Evolutionary conservation across 2,113 vertebrate genomes (phyloP).

Genomic region (Otis tarda): DNA sequence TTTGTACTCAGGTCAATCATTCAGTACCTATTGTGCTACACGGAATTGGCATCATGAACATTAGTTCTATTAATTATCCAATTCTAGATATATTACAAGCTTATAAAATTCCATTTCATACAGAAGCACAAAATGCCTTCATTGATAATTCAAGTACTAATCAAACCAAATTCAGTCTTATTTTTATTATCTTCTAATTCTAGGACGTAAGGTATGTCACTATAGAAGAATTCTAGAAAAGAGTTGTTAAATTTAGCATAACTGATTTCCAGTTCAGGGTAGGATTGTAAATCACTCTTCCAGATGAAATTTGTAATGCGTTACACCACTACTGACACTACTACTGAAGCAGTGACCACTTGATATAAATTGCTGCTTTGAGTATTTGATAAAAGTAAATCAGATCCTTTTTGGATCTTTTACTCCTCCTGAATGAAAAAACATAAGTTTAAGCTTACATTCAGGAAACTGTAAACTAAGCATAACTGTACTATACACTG

Average conservation of each 20-base stretch:
- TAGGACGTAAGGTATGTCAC: not conserved
- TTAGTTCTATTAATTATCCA: not conserved
- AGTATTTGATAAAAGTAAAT: not conserved
- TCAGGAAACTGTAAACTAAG: not conserved
- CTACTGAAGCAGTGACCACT: not conserved
- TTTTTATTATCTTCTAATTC: not conserved
- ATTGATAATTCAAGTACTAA: not conserved
- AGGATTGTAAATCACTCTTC: not conserved
- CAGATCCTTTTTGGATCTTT: not conserved
- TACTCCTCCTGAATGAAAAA: not conserved
- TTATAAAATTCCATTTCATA: not conserved
- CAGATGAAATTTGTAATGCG: not conserved
- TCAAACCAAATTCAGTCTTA: not conserved
- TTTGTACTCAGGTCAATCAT: not conserved
- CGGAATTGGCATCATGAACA: not conserved
- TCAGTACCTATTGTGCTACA: not conserved
- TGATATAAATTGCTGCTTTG: not conserved
- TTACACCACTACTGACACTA: not conserved
- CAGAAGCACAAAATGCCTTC: not conserved
- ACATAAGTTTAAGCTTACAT: not conserved
- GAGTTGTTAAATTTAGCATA: not conserved
- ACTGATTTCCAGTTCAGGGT: not conserved
- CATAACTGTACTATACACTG: not conserved
- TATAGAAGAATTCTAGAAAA: not conserved
- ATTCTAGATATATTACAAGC: not conserved